Conservation (phyloP, 2,888 invertebrate species). For the Dicyrtomina minuta region DNA sequence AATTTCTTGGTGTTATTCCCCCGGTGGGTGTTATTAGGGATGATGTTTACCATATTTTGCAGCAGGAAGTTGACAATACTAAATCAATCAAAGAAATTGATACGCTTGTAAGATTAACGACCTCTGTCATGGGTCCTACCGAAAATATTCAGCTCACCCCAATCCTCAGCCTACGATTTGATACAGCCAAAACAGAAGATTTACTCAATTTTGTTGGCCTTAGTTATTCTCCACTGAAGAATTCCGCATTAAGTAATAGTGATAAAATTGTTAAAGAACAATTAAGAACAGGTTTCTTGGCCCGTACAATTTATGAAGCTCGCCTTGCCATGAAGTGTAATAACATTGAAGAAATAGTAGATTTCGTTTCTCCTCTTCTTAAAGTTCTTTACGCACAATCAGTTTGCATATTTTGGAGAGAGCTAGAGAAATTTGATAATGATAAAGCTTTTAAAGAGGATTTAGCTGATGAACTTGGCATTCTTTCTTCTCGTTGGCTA, state of each 20-base stretch:
- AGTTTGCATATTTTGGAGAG: conserved; percentile 38
- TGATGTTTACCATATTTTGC: neutral
- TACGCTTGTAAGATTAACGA: conserved; percentile 4
- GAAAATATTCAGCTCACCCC: conserved; percentile 3
- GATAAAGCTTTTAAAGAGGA: conserved; percentile 38
- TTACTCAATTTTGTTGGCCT: conserved; percentile 12
- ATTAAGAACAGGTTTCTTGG: conserved; percentile 9
- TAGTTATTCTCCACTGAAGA: neutral
- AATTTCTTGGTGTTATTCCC: neutral
- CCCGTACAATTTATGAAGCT: conserved; percentile 37
- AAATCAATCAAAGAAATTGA: conserved; percentile 4
- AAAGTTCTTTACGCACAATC: conserved; percentile 45
- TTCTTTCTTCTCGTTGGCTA: conserved; percentile 12
- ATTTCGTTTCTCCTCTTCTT: conserved; percentile 34
- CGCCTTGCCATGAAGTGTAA: conserved; percentile 30
- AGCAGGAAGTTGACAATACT: neutral
- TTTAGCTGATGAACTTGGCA: conserved; percentile 31
- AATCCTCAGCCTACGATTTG: conserved; percentile 17
- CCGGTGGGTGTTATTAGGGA: neutral
- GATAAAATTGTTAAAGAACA: neutral
- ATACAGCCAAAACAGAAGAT: conserved; percentile 14
- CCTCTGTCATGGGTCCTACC: neutral
- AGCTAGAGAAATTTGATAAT: conserved; percentile 39
- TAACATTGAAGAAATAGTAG: conserved; percentile 8
- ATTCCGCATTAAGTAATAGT: neutral